Evolutionary conservation across 2,888 invertebrate species (phyloP).

Genomic region (Athrips mouffetella): DNA sequence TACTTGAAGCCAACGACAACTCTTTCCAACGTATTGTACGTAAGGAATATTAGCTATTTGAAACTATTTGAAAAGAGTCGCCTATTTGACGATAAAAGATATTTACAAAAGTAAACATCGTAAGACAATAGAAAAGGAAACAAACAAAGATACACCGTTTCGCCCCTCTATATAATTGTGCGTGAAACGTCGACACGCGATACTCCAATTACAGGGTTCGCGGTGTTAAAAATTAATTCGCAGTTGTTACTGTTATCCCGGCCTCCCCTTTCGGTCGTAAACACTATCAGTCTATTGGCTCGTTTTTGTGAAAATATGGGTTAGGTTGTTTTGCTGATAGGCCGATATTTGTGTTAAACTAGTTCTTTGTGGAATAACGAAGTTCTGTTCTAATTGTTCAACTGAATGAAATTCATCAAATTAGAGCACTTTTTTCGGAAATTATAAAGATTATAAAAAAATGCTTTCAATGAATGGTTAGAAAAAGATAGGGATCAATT

Average conservation of each 20-base stretch:
- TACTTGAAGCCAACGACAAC: too few relatives aligned
- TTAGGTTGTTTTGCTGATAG: constrained; percentile 1
- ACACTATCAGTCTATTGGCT: constrained; percentile 29
- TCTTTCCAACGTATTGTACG: too few relatives aligned
- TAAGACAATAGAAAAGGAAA: neutral
- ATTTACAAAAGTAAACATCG: neutral
- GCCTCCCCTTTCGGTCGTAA: constrained; percentile 29
- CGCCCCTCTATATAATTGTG: constrained; percentile 33
- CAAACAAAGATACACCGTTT: constrained; percentile 5
- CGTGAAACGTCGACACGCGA: constrained; percentile 60
- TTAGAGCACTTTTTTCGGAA: too few relatives aligned
- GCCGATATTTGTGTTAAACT: neutral
- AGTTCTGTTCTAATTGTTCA: too few relatives aligned
- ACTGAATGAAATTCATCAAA: too few relatives aligned
- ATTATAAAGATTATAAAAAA: too few relatives aligned
- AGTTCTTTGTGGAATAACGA: neutral
- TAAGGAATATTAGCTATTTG: too few relatives aligned
- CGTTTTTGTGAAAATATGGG: constrained; percentile 15
- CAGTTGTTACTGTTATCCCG: constrained; percentile 29
- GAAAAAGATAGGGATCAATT: too few relatives aligned
- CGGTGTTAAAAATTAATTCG: constrained; percentile 66
- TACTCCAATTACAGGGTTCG: constrained; percentile 53
- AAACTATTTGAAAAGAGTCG: too few relatives aligned
- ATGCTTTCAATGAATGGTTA: too few relatives aligned
- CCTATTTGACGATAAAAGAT: neutral